Conservation (phyloP, 2,797 vertebrate genomes). For the Erpetoichthys calabaricus region DNA sequence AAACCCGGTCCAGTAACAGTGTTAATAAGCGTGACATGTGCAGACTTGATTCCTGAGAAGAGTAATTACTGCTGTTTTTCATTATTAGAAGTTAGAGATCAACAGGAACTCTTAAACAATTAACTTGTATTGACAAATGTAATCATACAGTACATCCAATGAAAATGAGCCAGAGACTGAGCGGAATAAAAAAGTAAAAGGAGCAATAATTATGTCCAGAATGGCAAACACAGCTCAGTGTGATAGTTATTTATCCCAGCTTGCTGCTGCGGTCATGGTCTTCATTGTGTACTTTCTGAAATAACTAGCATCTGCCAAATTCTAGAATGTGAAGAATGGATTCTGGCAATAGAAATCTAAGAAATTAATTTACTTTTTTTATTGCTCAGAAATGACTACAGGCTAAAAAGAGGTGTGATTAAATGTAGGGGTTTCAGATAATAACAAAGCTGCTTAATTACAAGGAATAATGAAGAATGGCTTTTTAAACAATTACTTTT, state of each 20-base stretch:
- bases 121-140: slow-evolving; percentile 1
- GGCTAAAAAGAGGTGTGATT: not conserved
- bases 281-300: not conserved
- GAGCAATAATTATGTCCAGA: too few relatives aligned
- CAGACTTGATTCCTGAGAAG: slow-evolving; percentile 6
- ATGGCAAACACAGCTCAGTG: too few relatives aligned
- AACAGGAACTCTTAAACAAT: slow-evolving; percentile 9
- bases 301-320: not conserved
- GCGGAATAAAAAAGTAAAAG: not conserved
- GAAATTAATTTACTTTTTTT: slow-evolving; percentile 1
- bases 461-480: not conserved
- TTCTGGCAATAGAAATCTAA: not conserved
- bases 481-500: slow-evolving; percentile 3
- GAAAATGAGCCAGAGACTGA: not conserved
- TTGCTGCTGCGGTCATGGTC: not conserved
- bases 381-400: not conserved
- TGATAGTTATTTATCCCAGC: not conserved
- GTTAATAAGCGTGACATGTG: slow-evolving; percentile 9
- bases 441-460: slow-evolving; percentile 5
- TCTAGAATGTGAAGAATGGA: not conserved
- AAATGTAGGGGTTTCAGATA: slow-evolving; percentile 1
- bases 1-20: slow-evolving; percentile 6
- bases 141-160: not conserved
- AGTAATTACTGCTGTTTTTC: slow-evolving; percentile 7
- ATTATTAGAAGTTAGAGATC: not conserved